phyloP scores from a whole-genome alignment of 2,888 invertebrate species.

The Cylloceria caligata region DNA sequence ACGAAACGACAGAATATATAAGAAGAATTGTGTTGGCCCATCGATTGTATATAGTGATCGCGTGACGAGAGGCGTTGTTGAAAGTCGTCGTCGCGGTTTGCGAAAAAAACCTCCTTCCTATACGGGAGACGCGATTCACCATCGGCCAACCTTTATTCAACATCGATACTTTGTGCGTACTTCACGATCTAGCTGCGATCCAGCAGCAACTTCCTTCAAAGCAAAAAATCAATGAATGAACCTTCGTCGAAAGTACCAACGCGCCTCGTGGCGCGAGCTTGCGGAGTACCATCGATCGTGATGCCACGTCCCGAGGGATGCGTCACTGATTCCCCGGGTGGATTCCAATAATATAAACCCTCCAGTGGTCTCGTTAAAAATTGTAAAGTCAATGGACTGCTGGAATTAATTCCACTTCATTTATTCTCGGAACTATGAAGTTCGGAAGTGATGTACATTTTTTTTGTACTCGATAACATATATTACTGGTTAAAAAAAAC shows the following conservation, averaged over 20 bases:
- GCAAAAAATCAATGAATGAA: slow-evolving; percentile 82
- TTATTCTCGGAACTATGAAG: not conserved
- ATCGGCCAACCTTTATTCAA: slow-evolving; percentile 72
- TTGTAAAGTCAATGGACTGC: not conserved
- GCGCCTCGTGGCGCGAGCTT: slow-evolving; percentile 35
- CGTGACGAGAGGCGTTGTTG: slow-evolving; percentile 50
- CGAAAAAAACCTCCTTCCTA: slow-evolving; percentile 23
- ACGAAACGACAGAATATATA: slow-evolving; percentile 54
- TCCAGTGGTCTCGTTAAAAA: not conserved
- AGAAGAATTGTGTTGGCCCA: slow-evolving; percentile 47
- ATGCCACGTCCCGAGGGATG: slow-evolving; percentile 42
- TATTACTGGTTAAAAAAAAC: not conserved
- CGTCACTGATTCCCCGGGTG: slow-evolving; percentile 15
- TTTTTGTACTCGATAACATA: not conserved
- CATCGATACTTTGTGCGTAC: slow-evolving; percentile 64
- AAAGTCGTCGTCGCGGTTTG: slow-evolving; percentile 34
- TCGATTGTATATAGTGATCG: slow-evolving; percentile 23
- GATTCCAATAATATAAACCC: slow-evolving; percentile 3
- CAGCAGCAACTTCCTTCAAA: slow-evolving; percentile 70
- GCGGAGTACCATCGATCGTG: slow-evolving; percentile 16
- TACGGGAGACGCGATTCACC: slow-evolving; percentile 46
- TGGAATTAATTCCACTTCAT: not conserved
- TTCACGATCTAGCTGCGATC: slow-evolving; percentile 33
- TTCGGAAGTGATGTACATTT: not conserved
- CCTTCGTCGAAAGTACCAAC: slow-evolving; percentile 74